Evolutionary conservation across 2,113 vertebrate species (phyloP).

Genomic region (Tonatia bakeri): DNA sequence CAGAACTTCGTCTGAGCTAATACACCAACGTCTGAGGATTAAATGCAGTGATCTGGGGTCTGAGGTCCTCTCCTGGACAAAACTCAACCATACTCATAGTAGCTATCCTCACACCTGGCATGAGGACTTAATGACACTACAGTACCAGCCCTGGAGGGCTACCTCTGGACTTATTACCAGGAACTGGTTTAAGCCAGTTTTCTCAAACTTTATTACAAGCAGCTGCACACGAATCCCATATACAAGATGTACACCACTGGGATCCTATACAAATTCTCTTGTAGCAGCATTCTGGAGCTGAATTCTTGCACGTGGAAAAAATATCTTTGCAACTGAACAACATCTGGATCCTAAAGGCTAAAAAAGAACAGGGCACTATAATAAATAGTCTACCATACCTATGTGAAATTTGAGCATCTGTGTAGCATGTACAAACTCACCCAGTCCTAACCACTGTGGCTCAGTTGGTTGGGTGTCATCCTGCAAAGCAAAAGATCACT

Average conservation of each 20-base stretch:
- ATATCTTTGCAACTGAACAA: not conserved
- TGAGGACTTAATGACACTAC: not conserved
- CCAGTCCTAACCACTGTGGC: no score
- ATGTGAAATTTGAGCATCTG: not conserved
- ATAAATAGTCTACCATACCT: not conserved
- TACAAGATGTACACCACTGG: not conserved
- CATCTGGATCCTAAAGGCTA: not conserved
- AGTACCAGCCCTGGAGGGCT: no score
- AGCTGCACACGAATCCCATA: not conserved
- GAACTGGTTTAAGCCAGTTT: not conserved
- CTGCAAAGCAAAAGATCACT: no score
- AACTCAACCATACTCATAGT: not conserved
- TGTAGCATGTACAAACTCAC: not conserved
- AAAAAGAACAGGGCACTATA: not conserved
- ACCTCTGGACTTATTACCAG: not conserved
- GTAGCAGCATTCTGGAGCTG: not conserved
- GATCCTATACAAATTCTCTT: not conserved
- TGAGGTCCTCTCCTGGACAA: not conserved
- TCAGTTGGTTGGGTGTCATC: no score
- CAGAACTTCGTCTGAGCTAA: not conserved
- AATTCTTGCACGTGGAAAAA: not conserved
- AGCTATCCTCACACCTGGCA: not conserved
- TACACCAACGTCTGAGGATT: not conserved
- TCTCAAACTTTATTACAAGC: not conserved
- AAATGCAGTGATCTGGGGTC: not conserved